Evolutionary conservation across 2,113 vertebrate species (phyloP).

Genomic region (Pseudopipra pipra): DNA sequence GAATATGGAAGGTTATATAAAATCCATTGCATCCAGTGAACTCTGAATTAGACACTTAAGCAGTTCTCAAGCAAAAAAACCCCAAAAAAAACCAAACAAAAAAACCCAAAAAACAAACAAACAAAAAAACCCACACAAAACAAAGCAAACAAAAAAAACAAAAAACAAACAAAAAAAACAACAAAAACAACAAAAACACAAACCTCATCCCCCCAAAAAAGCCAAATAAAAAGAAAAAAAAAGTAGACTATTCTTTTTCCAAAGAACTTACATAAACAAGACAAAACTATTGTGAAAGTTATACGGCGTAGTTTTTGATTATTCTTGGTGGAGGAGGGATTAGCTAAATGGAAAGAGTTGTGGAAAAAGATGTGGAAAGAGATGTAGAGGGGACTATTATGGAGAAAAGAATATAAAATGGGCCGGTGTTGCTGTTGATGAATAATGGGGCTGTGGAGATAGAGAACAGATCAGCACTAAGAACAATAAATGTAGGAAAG

Average conservation of each 20-base stretch:
- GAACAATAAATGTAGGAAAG: neutral
- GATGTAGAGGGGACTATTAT: neutral
- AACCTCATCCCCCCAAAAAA: no score
- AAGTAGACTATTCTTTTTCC: rapidly evolving
- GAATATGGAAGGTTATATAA: neutral
- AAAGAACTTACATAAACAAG: neutral
- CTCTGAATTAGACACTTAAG: neutral
- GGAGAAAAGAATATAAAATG: neutral
- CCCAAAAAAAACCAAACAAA: neutral
- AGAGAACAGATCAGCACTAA: neutral
- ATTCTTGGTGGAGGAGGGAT: neutral
- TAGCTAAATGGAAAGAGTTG: neutral
- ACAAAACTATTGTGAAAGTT: neutral
- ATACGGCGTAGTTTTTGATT: neutral
- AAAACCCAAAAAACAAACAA: neutral
- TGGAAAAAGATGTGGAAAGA: neutral
- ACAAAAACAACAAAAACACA: neutral
- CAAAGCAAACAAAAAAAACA: neutral
- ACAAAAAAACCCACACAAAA: neutral
- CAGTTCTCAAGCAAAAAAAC: neutral
- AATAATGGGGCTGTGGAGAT: neutral
- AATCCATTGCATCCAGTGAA: neutral
- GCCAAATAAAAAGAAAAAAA: no score
- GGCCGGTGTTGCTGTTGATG: neutral
- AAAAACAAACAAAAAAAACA: neutral